Percentiles rank a stretch among this genome's conserved stretches.
These are phyloP conservation scores for Merodon equestris DNA, from an alignment of 2,888 invertebrate genomes.

Conservation along the genomic window DNA sequence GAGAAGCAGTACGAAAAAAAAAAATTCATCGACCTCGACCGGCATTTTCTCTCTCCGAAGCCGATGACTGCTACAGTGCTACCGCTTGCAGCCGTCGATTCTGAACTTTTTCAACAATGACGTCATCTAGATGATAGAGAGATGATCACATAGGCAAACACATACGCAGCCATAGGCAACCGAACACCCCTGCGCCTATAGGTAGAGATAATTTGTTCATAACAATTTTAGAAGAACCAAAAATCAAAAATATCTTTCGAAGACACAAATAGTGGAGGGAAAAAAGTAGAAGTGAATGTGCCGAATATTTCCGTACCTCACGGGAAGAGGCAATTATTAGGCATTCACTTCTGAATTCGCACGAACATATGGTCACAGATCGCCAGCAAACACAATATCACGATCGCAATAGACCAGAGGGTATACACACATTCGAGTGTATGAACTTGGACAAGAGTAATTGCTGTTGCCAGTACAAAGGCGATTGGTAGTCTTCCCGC, in stretches of 20 bases:
- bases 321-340: conserved; percentile 51
- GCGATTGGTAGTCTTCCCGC: conserved; percentile 6
- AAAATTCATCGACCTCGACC: conserved; percentile 57
- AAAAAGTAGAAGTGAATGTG: conserved; percentile 22
- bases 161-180: conserved; percentile 12
- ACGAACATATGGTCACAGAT: conserved; percentile 19
- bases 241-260: conserved; percentile 8
- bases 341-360: conserved; percentile 37
- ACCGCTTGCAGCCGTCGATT: conserved; percentile 9
- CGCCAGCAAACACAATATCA: too few relatives aligned
- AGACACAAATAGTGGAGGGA: not conserved
- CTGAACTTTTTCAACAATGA: conserved; percentile 32
- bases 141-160: conserved; percentile 12
- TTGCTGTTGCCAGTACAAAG: not conserved
- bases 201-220: conserved; percentile 24
- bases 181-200: not conserved
- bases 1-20: conserved; percentile 15
- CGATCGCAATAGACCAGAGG: not conserved
- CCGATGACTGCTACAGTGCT: conserved; percentile 25
- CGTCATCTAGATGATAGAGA: conserved; percentile 30
- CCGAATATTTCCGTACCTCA: conserved; percentile 45
- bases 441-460: not conserved
- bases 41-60: conserved; percentile 43
- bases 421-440: too few relatives aligned
- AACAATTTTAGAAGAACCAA: conserved; percentile 46